phyloP scores from a whole-genome alignment of 2,113 vertebrate species.

The Pyxicephalus adspersus region DNA sequence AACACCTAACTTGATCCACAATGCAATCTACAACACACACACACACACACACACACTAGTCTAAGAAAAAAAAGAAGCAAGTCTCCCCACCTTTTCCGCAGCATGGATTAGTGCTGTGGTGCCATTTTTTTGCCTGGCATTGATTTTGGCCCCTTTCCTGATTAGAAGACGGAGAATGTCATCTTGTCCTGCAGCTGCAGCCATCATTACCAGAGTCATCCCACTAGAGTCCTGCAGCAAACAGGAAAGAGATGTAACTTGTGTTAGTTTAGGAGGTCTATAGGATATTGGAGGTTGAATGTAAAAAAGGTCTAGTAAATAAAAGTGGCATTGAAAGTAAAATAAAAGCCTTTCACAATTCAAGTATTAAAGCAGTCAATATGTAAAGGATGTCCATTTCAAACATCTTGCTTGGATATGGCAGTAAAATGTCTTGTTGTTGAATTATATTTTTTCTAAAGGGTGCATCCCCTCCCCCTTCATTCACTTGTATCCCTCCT shows the following conservation, averaged over 20 bases:
- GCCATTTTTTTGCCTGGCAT: constrained; percentile 89
- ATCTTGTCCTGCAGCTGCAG: constrained; percentile 92
- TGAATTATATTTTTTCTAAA: too few species aligned
- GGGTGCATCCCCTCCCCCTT: too few species aligned
- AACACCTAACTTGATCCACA: too few species aligned
- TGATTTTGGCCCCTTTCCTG: constrained; percentile 91
- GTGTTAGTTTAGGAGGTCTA: background rate
- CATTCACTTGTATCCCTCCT: too few species aligned
- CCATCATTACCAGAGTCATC: constrained; percentile 94
- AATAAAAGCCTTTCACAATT: background rate
- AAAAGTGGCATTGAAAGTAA: background rate
- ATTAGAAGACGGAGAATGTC: constrained; percentile 91
- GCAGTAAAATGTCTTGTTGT: too few species aligned
- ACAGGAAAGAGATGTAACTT: too few species aligned
- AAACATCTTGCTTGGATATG: too few species aligned
- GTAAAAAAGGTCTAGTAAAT: background rate
- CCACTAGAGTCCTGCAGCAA: constrained; percentile 85
- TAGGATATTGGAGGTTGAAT: too few species aligned
- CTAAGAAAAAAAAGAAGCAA: too few species aligned
- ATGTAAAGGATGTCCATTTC: too few species aligned
- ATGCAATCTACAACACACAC: too few species aligned
- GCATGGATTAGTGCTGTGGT: constrained; percentile 95
- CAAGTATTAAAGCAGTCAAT: background rate
- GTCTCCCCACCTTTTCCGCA: constrained; percentile 88
- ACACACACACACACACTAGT: too few species aligned